Base-by-base conservation (phyloP, 2,113 vertebrate species). In the Motacilla tschutschensis region DNA sequence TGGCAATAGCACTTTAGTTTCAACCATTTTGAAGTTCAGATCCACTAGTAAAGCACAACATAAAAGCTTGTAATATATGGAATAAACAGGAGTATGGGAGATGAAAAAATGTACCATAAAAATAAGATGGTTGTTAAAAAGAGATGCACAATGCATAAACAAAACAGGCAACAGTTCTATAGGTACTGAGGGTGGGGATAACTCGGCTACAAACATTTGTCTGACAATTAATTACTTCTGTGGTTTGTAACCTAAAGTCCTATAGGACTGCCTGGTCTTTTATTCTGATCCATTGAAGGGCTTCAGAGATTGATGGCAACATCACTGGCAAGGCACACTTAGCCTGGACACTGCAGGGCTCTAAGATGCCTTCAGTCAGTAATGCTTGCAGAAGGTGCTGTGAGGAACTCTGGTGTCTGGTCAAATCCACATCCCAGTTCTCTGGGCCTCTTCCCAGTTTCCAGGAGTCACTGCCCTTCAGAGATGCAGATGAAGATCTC, bases 1-100 rank as follows among this genome's bases (percentile, higher is more conserved):
- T 48, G 35, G 69, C 19, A 90, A 84, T 90, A 84, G 53, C 36
- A 28, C 71, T 79, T 83, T 64, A 40, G 66, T 79, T 74, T 85
- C 67, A 84, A 55, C 44, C 78, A 2, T 82, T 90, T 90, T 43
- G 17, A 78, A 87, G 67, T 91, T 90, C 79, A 75, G 43, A 67
- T 64, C 44, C 47, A 53, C 72, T 58, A 85, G 60, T 69, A 89
- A 93, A 91, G 67, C 19, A 53, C 8, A 28, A 46, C 43, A 59
- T n/a, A 86, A 90, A 74, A 85, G 17, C 59, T 58, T 71, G 12
- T 41, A 85, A 64, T 54, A 73, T 33, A 66, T 22, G 21, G 33
- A 84, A 77, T 54, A 77, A 89, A 40, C 20, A 62, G 7, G 25
- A 36, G 8, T 55, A 44, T 8, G 5, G 2, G 8, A 40, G 11